Conservation (phyloP, 2,888 invertebrate species). For the Marronus borbonicus region DNA sequence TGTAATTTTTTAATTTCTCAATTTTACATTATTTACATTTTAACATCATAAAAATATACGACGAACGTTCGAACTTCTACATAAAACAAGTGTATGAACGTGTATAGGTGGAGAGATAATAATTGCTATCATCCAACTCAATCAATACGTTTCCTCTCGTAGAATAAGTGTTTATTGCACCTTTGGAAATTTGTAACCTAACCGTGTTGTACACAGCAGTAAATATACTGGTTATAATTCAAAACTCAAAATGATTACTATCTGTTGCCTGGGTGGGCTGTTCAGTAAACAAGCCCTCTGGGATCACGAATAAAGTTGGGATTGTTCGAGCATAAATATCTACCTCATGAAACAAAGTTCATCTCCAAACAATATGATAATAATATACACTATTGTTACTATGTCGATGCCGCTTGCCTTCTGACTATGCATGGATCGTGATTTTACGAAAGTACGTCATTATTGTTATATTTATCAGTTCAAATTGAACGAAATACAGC, state of each 20-base stretch:
- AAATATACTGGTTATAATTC: conserved; percentile 58
- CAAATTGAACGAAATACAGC: no score
- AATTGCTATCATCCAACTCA: conserved; percentile 22
- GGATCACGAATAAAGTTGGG: conserved; percentile 54
- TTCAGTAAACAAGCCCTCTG: conserved; percentile 58
- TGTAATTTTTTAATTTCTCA: no score
- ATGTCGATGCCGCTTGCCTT: conserved; percentile 17
- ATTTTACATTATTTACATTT: no score
- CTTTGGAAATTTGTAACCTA: conserved; percentile 59
- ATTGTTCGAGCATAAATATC: conserved; percentile 54
- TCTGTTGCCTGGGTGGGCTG: conserved; percentile 58
- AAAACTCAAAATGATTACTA: conserved; percentile 60
- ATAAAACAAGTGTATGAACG: no score
- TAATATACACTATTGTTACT: conserved; percentile 49
- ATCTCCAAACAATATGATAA: conserved; percentile 52
- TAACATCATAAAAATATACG: no score
- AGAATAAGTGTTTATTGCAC: conserved; percentile 61
- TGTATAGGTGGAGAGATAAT: conserved; percentile 9
- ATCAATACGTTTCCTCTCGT: conserved; percentile 54
- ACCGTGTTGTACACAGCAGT: conserved; percentile 52
- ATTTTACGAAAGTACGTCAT: conserved; percentile 38
- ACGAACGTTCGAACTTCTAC: no score
- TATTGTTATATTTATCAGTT: neutral
- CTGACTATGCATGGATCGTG: conserved; percentile 36
- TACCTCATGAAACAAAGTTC: conserved; percentile 50